Percentiles rank a stretch among this genome's conserved stretches.
These are phyloP conservation scores for Lordiphosa clarofinis DNA, from an alignment of 1,140 invertebrate genomes.

Conservation along the genomic window DNA sequence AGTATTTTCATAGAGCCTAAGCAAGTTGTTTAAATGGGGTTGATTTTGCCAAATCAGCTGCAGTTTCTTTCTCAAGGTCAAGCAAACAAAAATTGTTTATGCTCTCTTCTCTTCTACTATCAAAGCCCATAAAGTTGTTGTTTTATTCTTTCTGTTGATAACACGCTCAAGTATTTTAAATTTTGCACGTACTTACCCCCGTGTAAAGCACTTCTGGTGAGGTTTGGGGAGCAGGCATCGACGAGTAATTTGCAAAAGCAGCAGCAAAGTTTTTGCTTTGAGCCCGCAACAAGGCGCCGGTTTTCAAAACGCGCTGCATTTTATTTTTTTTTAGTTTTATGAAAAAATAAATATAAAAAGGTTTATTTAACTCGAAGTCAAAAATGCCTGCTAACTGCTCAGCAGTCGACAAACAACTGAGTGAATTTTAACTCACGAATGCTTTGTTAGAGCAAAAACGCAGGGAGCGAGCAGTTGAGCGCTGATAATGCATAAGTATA, in stretches of 20 bases:
- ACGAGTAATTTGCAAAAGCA: conserved; percentile 45
- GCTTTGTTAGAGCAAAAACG: conserved; percentile 13
- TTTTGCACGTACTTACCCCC: conserved; percentile 52
- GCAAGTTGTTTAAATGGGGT: neutral
- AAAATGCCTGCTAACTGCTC: conserved; percentile 31
- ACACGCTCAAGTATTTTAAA: conserved; percentile 4
- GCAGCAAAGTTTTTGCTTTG: conserved; percentile 41
- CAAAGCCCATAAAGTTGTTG: neutral
- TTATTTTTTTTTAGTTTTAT: conserved; percentile 17
- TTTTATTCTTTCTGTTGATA: conserved; percentile 10
- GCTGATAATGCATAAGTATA: conserved; percentile 7
- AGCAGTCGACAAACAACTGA: conserved; percentile 38
- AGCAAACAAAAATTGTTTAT: conserved; percentile 7
- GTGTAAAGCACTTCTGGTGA: conserved; percentile 68
- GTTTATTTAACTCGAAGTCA: conserved; percentile 4
- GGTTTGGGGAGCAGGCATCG: conserved; percentile 60
- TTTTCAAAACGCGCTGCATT: conserved; percentile 66
- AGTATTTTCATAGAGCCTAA: neutral
- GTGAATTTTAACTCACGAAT: conserved; percentile 25
- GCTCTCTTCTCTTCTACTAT: too few relatives aligned
- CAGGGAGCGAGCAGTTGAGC: conserved; percentile 7
- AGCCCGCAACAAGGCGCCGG: conserved; percentile 40
- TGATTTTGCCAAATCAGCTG: neutral
- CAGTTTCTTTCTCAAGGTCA: conserved; percentile 7
- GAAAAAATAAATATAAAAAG: neutral